Evolutionary conservation across 2,888 invertebrate genomes (phyloP), one percentile per base, ranked within the genome.

Genomic region (Protula sp.): DNA sequence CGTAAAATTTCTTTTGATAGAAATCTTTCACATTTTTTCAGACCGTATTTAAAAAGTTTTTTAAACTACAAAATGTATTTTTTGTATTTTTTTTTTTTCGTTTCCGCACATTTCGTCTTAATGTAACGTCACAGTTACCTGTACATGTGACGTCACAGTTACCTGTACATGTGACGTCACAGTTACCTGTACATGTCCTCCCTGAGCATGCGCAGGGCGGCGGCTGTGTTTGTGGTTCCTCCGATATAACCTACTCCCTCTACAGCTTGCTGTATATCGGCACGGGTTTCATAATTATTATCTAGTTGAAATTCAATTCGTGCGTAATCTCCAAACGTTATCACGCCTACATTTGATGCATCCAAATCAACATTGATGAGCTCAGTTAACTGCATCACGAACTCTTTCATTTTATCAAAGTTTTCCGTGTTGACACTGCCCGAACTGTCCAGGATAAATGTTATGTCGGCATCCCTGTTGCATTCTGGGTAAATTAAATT

Each of bases 161-260:
- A n/a, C n/a, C n/a, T n/a, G n/a, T n/a, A n/a, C n/a, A n/a, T n/a
- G n/a, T n/a, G n/a, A n/a, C n/a, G n/a, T n/a, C n/a, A 1, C 4
- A 27, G 54, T 9, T 64, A 54, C 0, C 65, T 65, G 59, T 74
- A 77, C 72, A 77, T 70, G 14, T 64, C 54, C 2, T 63, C 59
- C 2, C 70, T 59, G 65, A 74, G 66, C 14, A 66, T 57, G 29
- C 64, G 31, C 3, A 77, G 57, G 9, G 72, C 76, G 22, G 65
- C 74, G 3, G 74, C 75, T 0, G 76, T 74, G 67, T 76, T 75
- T 24, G 76, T 74, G 26, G 66, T 69, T 1, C 77, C 77, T 30
- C 68, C 71, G 9, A 62, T 64, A 62, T 75, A 76, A 22, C 61
- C 62, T 5, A 72, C 69, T 1, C 51, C 38, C 50, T 67, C 71